Evolutionary conservation across 2,113 vertebrate genomes (phyloP).

Genomic region (Alligator mississippiensis): DNA sequence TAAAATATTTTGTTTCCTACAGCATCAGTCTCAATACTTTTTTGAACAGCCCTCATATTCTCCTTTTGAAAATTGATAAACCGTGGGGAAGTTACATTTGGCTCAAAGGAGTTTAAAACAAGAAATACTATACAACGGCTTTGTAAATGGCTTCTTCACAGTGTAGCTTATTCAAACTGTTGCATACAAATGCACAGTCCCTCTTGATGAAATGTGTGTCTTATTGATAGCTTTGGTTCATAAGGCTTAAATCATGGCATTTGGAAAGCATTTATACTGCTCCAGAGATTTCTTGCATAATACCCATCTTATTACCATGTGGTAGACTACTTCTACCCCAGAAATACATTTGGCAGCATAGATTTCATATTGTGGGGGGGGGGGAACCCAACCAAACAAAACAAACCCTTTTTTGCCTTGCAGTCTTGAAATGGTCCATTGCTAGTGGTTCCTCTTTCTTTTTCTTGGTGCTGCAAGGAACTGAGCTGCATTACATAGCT

Average conservation of each 20-base stretch:
- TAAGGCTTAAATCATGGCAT: background rate
- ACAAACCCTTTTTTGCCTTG: background rate
- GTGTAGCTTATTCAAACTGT: background rate
- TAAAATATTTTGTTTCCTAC: no score
- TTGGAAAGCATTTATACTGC: background rate
- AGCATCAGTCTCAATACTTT: no score
- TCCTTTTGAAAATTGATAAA: conserved; percentile 1
- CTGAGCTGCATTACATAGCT: background rate
- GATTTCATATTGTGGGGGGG: background rate
- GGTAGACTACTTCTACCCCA: background rate
- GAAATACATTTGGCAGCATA: background rate
- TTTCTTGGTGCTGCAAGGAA: background rate
- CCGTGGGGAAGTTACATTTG: conserved; percentile 25
- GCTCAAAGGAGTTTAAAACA: conserved; percentile 31
- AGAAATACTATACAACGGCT: background rate
- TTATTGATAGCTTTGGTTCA: background rate
- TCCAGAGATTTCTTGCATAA: background rate
- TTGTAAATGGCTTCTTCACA: background rate
- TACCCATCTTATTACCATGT: background rate
- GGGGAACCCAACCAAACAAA: background rate
- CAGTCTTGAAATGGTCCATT: conserved; percentile 9
- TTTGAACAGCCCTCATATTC: background rate
- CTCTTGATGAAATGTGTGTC: background rate
- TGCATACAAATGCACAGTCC: background rate
- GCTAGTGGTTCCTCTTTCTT: background rate